Percentiles rank a stretch among this genome's conserved stretches.
phyloP scores from a whole-genome alignment of 2,113 vertebrate species.

The Macaca mulatta region DNA sequence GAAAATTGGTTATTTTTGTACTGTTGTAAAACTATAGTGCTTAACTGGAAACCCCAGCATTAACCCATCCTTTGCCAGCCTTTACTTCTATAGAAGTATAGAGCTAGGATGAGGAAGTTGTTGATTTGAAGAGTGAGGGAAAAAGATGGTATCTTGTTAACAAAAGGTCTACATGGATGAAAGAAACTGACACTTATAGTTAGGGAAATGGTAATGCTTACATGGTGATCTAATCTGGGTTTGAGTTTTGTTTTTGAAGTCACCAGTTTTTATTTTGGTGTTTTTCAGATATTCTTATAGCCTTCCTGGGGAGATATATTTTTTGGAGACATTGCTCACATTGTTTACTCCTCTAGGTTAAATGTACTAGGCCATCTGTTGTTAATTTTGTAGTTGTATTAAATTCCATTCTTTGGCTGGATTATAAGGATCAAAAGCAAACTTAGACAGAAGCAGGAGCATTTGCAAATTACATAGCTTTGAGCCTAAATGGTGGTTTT shows the following conservation, averaged over 20 bases:
- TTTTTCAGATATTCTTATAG: slow-evolving; percentile 41
- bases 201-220: neutral
- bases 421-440: slow-evolving; percentile 74
- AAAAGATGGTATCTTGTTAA: neutral
- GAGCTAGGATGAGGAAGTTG: neutral
- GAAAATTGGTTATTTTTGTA: slow-evolving; percentile 8
- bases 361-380: slow-evolving; percentile 77
- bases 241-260: slow-evolving; percentile 36
- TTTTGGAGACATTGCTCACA: slow-evolving; percentile 65
- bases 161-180: neutral
- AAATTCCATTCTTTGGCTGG: slow-evolving; percentile 77
- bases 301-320: slow-evolving; percentile 53
- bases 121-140: neutral
- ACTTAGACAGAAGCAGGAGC: slow-evolving; percentile 44
- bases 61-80: neutral
- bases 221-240: neutral
- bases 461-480: slow-evolving; percentile 31
- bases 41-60: neutral
- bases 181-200: neutral
- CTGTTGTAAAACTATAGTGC: slow-evolving; percentile 9
- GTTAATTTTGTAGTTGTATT: slow-evolving; percentile 79
- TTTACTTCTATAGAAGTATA: neutral
- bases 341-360: slow-evolving; percentile 77
- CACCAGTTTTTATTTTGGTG: neutral
- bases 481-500: slow-evolving; percentile 53